Percentiles rank a stretch among this genome's conserved stretches.
Evolutionary conservation across 2,888 invertebrate genomes (phyloP).

Genomic region (Marasmarcha lunaedactyla): DNA sequence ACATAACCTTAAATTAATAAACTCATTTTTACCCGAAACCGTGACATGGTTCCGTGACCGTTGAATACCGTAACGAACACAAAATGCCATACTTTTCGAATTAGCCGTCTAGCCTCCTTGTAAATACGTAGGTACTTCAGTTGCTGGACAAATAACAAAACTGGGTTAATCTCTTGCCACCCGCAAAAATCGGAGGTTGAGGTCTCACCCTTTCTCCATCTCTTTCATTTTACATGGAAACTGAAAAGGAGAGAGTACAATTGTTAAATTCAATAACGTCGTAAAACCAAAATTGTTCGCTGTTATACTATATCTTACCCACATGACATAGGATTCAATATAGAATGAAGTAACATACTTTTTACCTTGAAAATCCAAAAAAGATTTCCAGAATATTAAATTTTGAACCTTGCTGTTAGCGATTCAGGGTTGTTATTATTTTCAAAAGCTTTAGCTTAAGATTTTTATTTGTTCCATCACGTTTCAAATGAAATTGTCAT

Average conservation of each 20-base stretch:
- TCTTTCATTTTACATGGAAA: conserved; percentile 37
- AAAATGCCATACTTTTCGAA: neutral
- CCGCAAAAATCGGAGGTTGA: conserved; percentile 49
- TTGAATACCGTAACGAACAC: no score
- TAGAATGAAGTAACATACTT: conserved; percentile 28
- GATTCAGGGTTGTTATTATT: conserved; percentile 36
- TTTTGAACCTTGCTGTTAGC: conserved; percentile 38
- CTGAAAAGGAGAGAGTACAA: conserved; percentile 41
- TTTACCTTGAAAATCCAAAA: conserved; percentile 61
- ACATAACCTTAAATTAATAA: no score
- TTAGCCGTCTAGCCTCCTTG: conserved; percentile 48
- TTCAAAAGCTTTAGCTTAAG: conserved; percentile 29
- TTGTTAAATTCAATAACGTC: conserved; percentile 30
- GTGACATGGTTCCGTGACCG: no score
- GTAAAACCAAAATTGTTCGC: conserved; percentile 21
- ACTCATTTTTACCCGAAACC: no score
- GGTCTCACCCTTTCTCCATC: conserved; percentile 46
- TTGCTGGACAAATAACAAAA: conserved; percentile 71
- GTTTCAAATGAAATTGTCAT: conserved; percentile 64
- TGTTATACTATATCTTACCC: conserved; percentile 20
- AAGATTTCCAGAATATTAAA: conserved; percentile 42
- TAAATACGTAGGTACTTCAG: conserved; percentile 55
- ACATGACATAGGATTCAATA: conserved; percentile 25
- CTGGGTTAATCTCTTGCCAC: conserved; percentile 70
- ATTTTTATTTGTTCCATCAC: conserved; percentile 63